Base-by-base conservation (phyloP, 2,113 vertebrate genomes). In the Bettongia penicillata region DNA sequence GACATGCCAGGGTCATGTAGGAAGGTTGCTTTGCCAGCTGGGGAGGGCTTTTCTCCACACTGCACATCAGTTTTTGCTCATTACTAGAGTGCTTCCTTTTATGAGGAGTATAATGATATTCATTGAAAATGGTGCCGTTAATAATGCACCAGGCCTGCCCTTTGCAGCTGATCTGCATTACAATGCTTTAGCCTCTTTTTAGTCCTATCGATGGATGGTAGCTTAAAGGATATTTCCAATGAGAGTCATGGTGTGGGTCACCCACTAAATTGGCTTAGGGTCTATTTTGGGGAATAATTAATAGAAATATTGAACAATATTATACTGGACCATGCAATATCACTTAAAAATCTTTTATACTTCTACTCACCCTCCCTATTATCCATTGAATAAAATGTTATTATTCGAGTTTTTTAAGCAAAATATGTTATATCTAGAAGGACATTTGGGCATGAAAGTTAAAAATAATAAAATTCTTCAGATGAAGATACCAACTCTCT, bases 21-120 rank as follows among this genome's bases (percentile, higher is more conserved):
- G 51, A 91, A 92, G 89, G 50, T 47, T 51, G 11, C 26, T 26
- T 91, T 96, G 37, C 8, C 53, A 51, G 52, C 61, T 93, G 28
- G 28, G 91, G 84, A 97, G 92, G 84, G 48, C 3, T 96, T 57
- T 90, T 93, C 91, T 94, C 95, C 51, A 94, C 95, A 94, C 50
- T 53, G 22, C 43, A 16, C 37, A 94, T 89, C 68, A 57, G 24
- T 51, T 0, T 0, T 51, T 92, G 5, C 93, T 96, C 96, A 95
- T 91, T 96, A 92, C 68, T 57, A 55, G 93, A 26, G 84, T 43
- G 23, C n/a, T 96, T 96, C 93, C 24, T 93, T 97, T 98, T 97
- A 96, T 90, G 48, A 31, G 24, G 93, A 96, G 10, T 22, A 90
- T 97, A 98, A 98, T 97, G 96, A 97, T 96, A 98, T 98, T 97